Evolutionary conservation across 2,888 invertebrate species (phyloP).

Genomic region (Heliconius sara): DNA sequence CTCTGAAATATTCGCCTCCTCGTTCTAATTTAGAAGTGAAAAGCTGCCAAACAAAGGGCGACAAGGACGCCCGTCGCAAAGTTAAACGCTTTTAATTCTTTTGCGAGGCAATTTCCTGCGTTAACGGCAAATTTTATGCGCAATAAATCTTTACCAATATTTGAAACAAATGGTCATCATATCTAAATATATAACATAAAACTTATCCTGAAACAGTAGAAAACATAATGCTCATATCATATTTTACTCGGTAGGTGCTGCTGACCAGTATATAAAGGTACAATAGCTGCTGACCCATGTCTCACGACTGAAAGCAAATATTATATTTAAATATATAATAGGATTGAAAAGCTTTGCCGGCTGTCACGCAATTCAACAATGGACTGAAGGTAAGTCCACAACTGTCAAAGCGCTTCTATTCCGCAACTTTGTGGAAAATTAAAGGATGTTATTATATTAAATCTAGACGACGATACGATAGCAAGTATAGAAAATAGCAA

Average conservation of each 20-base stretch:
- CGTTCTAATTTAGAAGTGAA: constrained; percentile 67
- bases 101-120: constrained; percentile 65
- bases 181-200: constrained; percentile 16
- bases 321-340: constrained; percentile 43
- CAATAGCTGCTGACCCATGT: constrained; percentile 38
- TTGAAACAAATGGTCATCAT: constrained; percentile 40
- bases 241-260: background rate
- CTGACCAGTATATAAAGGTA: constrained; percentile 27
- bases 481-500: background rate
- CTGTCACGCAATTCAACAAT: constrained; percentile 49
- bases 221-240: constrained; percentile 1
- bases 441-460: constrained; percentile 34
- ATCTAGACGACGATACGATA: background rate
- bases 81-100: constrained; percentile 71
- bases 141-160: constrained; percentile 64
- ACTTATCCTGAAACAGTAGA: background rate
- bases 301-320: constrained; percentile 45
- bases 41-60: constrained; percentile 71
- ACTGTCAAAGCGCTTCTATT: constrained; percentile 49
- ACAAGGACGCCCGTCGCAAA: constrained; percentile 64
- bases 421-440: constrained; percentile 45
- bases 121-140: constrained; percentile 68
- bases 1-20: constrained; percentile 68
- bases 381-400: constrained; percentile 47
- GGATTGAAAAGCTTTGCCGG: constrained; percentile 45